Evolutionary conservation across 1,140 invertebrate genomes (phyloP).

Genomic region (Aricia agestis): DNA sequence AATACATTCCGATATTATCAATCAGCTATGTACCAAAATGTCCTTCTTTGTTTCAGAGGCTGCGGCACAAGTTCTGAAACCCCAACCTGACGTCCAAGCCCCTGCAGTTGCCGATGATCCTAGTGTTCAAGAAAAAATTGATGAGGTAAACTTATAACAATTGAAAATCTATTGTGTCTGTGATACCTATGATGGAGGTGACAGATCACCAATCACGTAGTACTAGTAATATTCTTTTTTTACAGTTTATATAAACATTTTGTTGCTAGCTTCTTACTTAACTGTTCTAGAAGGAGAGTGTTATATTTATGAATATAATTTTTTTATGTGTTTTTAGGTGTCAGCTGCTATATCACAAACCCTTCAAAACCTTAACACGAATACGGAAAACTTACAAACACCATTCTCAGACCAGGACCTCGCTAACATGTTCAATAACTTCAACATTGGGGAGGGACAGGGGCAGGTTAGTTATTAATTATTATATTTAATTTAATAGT

Average conservation of each 20-base stretch:
- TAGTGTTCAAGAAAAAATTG: constrained; percentile 46
- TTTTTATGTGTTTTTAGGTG: constrained; percentile 43
- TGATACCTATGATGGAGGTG: too few relatives aligned
- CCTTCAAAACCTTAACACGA: constrained; percentile 62
- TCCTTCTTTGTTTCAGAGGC: constrained; percentile 44
- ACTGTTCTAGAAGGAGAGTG: too few relatives aligned
- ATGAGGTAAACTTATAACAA: constrained; percentile 46
- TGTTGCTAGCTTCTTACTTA: too few relatives aligned
- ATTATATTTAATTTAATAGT: not conserved
- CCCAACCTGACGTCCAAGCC: constrained; percentile 30
- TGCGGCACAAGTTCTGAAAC: constrained; percentile 63
- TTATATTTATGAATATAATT: too few relatives aligned
- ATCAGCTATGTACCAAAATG: too few relatives aligned
- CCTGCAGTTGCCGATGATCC: constrained; percentile 32
- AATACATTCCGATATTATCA: too few relatives aligned
- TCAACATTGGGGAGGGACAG: constrained; percentile 47
- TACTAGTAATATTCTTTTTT: too few relatives aligned
- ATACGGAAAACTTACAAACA: constrained; percentile 70
- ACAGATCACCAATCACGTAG: too few relatives aligned
- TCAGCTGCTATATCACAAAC: constrained; percentile 68
- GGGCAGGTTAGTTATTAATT: constrained; percentile 45
- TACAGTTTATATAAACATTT: too few relatives aligned
- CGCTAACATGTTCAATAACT: constrained; percentile 75
- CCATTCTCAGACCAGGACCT: constrained; percentile 76
- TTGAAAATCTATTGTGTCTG: too few relatives aligned